Evolutionary conservation across 2,797 vertebrate genomes (phyloP).

Genomic region (Pseudocheirus occidentalis): DNA sequence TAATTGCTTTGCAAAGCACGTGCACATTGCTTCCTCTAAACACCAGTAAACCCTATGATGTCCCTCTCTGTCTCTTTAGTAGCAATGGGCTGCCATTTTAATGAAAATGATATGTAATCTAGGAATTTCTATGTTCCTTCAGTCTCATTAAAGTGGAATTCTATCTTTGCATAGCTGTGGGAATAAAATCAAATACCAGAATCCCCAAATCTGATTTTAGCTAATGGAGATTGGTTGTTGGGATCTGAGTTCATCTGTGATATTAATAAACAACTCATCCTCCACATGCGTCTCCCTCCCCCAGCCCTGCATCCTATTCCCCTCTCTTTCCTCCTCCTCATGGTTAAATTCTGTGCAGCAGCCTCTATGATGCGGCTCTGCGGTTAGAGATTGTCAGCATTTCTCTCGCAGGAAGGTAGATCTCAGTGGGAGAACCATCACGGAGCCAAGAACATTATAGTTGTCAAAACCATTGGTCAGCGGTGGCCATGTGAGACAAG

Average conservation of each 20-base stretch:
- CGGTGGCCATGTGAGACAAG: not conserved
- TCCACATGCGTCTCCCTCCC: not conserved
- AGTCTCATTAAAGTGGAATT: slow-evolving; percentile 66
- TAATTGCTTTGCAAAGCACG: not conserved
- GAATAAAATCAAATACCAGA: slow-evolving; percentile 51
- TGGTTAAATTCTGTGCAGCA: not conserved
- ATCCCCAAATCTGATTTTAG: slow-evolving; percentile 20
- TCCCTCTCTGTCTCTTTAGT: not conserved
- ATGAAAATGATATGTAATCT: slow-evolving; percentile 18
- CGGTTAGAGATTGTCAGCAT: not conserved
- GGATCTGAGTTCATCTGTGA: not conserved
- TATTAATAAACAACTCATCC: not conserved
- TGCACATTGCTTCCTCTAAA: slow-evolving; percentile 40
- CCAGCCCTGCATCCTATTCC: not conserved
- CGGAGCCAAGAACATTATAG: not conserved
- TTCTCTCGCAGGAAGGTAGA: not conserved
- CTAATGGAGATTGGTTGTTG: slow-evolving; percentile 59
- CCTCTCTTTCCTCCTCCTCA: not conserved
- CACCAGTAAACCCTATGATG: slow-evolving; percentile 9
- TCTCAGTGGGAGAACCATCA: slow-evolving; percentile 2
- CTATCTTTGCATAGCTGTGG: slow-evolving; percentile 3
- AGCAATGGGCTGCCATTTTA: slow-evolving; percentile 43
- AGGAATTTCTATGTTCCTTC: slow-evolving; percentile 24
- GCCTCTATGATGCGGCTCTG: not conserved
- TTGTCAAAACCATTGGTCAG: not conserved